phyloP scores from a whole-genome alignment of 2,113 vertebrate genomes.

The Petrocephalus zakoni region DNA sequence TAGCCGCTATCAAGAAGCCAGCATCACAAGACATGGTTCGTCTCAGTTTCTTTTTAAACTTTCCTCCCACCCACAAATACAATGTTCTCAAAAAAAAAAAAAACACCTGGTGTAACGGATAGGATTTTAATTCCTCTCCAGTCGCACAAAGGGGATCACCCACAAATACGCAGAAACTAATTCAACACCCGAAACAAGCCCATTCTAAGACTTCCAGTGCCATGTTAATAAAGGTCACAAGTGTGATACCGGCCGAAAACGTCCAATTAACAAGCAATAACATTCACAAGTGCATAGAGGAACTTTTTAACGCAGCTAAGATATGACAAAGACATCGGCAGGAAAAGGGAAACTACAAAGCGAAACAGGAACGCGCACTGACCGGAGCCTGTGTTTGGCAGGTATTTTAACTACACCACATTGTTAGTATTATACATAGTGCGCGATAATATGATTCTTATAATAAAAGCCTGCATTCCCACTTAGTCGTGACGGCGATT shows the following conservation, averaged over 20 bases:
- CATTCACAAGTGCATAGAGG: not conserved
- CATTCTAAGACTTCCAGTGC: not conserved
- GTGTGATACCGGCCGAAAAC: not conserved
- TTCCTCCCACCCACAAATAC: not conserved
- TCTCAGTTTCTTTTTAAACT: not conserved
- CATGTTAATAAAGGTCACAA: not conserved
- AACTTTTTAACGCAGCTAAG: not conserved
- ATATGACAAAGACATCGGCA: not conserved
- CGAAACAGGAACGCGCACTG: not conserved
- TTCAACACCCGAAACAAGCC: not conserved
- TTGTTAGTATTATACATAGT: not conserved
- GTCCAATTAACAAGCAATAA: not conserved
- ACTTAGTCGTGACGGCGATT: not conserved
- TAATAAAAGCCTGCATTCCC: not conserved
- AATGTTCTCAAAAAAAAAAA: not conserved
- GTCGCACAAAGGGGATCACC: not conserved
- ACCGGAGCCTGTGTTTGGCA: not conserved
- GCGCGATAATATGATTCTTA: not conserved
- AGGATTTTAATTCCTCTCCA: not conserved
- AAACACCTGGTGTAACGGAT: not conserved
- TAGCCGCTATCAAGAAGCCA: constrained; percentile 15
- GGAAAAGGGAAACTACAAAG: not conserved
- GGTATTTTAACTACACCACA: not conserved
- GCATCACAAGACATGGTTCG: not conserved
- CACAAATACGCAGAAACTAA: not conserved